Evolutionary conservation across 1,140 invertebrate species (phyloP).

Genomic region (Ditylenchus dipsaci): DNA sequence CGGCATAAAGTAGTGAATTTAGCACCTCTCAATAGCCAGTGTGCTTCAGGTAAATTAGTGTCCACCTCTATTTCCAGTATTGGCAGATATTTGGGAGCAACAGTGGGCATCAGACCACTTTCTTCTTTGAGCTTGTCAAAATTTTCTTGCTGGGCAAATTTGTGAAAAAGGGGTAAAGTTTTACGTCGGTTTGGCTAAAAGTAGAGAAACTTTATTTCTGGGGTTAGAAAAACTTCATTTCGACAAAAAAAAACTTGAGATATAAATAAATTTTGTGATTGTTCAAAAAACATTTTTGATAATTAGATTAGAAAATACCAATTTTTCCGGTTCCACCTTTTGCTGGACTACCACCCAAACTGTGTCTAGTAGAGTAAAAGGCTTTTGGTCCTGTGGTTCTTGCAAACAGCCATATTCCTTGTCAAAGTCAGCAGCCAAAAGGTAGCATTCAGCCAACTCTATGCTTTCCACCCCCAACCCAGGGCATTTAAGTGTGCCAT

Average conservation of each 20-base stretch:
- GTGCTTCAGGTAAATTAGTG: constrained; percentile 18
- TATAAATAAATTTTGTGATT: not conserved
- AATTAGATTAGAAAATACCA: too few relatives aligned
- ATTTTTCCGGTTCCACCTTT: not conserved
- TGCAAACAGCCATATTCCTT: constrained; percentile 22
- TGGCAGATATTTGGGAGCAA: not conserved
- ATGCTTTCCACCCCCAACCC: not conserved
- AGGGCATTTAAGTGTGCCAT: constrained; percentile 11
- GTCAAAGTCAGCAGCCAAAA: constrained; percentile 14
- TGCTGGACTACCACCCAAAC: constrained; percentile 18
- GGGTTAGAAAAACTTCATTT: not conserved
- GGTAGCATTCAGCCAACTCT: constrained; percentile 16
- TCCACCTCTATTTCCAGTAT: constrained; percentile 24
- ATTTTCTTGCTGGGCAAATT: not conserved
- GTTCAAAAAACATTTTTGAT: not conserved
- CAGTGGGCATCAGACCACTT: not conserved
- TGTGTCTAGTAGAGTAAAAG: constrained; percentile 15
- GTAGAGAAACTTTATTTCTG: not conserved
- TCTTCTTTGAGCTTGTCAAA: not conserved
- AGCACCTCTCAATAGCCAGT: constrained; percentile 27
- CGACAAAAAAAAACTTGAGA: too few relatives aligned
- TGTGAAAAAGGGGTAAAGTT: not conserved
- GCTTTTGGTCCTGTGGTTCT: constrained; percentile 1
- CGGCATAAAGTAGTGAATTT: constrained; percentile 25
- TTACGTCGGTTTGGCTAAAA: not conserved